These are phyloP conservation scores for Contarinia nasturtii DNA, from an alignment of 1,140 invertebrate genomes.

Conservation along the genomic window DNA sequence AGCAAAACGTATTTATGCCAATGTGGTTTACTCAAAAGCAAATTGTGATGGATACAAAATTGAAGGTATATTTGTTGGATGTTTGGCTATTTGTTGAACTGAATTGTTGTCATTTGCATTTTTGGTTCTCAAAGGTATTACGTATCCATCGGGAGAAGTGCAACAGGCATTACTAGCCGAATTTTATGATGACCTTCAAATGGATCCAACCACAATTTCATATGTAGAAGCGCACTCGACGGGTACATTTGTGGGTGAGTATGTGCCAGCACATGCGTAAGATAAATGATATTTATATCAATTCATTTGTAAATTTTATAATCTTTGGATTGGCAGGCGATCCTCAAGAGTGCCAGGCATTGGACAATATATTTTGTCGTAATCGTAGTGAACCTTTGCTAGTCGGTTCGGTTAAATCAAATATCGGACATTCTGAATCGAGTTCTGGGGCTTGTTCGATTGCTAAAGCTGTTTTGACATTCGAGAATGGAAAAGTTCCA, in stretches of 20 bases:
- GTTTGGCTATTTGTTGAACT: no score
- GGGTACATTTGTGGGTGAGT: constrained; percentile 46
- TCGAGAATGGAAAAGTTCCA: constrained; percentile 51
- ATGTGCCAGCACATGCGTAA: no score
- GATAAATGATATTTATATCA: no score
- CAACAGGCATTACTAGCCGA: constrained; percentile 63
- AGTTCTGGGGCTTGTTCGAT: constrained; percentile 72
- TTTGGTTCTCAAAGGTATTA: constrained; percentile 41
- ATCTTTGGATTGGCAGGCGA: no score
- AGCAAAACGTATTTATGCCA: constrained; percentile 58
- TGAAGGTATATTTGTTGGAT: no score
- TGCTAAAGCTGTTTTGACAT: constrained; percentile 57
- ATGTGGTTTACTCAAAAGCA: constrained; percentile 29
- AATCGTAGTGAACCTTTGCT: constrained; percentile 44
- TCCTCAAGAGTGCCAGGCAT: constrained; percentile 69
- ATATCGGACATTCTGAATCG: constrained; percentile 83
- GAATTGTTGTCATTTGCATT: no score
- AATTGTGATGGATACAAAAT: constrained; percentile 83
- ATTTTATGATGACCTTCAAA: constrained; percentile 68
- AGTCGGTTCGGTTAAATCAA: constrained; percentile 84
- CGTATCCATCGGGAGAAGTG: constrained; percentile 69
- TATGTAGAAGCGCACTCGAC: constrained; percentile 90
- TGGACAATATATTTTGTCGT: constrained; percentile 64
- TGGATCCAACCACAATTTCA: constrained; percentile 47
- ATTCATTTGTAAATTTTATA: no score